phyloP scores from a whole-genome alignment of 2,888 invertebrate genomes.

The Eupithecia tripunctaria region DNA sequence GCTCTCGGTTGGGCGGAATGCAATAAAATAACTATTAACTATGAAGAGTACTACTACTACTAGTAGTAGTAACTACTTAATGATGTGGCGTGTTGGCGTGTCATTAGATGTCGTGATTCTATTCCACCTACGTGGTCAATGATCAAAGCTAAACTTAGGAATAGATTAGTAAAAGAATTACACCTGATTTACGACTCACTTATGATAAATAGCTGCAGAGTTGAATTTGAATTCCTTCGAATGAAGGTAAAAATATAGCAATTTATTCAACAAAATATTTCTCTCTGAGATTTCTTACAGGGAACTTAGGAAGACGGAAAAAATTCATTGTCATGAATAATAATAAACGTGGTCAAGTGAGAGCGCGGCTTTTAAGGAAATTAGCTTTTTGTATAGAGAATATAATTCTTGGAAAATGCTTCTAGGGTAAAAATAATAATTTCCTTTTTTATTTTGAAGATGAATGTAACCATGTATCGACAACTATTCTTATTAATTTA shows the following conservation, averaged over 20 bases:
- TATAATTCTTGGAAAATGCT: neutral
- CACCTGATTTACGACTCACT: neutral
- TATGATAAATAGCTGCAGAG: neutral
- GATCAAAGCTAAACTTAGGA: neutral
- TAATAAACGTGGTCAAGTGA: slow-evolving; percentile 53
- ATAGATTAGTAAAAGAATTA: neutral
- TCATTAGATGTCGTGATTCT: neutral
- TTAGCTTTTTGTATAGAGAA: slow-evolving; percentile 15
- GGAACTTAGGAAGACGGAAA: slow-evolving; percentile 52
- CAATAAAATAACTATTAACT: no score
- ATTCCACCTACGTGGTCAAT: neutral
- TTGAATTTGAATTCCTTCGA: neutral
- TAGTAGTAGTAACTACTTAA: neutral
- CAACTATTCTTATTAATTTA: neutral
- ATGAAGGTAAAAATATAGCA: neutral
- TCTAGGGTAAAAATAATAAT: neutral
- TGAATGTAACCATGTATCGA: no score
- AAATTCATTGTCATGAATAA: slow-evolving; percentile 66
- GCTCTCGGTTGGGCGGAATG: no score
- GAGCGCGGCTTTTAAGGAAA: slow-evolving; percentile 23
- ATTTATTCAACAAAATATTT: slow-evolving; percentile 58
- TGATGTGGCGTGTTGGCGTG: neutral
- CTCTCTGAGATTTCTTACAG: slow-evolving; percentile 55
- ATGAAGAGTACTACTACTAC: no score
- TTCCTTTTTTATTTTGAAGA: neutral